A percentile compares a stretch with the other conserved stretches of the same genome.
These are phyloP conservation scores for Tachysurus fulvidraco DNA, from an alignment of 2,113 vertebrate species.

Conservation along the genomic window DNA sequence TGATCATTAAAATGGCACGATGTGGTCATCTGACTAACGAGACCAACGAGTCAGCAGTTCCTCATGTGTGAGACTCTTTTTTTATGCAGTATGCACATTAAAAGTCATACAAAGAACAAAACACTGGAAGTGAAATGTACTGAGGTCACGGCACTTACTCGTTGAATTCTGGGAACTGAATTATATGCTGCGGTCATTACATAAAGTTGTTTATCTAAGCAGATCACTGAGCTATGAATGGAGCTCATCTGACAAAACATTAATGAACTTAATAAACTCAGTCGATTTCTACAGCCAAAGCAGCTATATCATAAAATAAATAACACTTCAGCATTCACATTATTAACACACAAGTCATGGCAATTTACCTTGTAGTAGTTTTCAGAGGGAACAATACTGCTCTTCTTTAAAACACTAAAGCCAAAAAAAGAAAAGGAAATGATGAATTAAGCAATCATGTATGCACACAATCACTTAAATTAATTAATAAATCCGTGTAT, in stretches of 20 bases:
- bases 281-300: not conserved
- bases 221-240: not conserved
- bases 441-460: conserved; percentile 1
- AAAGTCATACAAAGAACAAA: not conserved
- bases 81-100: not conserved
- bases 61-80: not conserved
- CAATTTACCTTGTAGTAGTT: conserved; percentile 54
- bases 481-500: not conserved
- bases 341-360: not conserved
- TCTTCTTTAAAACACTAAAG: conserved; percentile 51
- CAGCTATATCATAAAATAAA: not conserved
- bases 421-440: not conserved
- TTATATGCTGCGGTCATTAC: not conserved
- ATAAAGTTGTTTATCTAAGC: not conserved
- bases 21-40: not conserved
- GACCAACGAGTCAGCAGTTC: not conserved
- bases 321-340: not conserved
- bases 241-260: not conserved
- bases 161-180: not conserved
- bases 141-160: not conserved
- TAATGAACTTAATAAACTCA: not conserved
- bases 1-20: not conserved
- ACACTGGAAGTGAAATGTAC: not conserved
- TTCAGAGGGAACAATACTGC: conserved; percentile 54
- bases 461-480: not conserved